phyloP scores from a whole-genome alignment of 2,797 vertebrate genomes.

The Iguana delicatissima region DNA sequence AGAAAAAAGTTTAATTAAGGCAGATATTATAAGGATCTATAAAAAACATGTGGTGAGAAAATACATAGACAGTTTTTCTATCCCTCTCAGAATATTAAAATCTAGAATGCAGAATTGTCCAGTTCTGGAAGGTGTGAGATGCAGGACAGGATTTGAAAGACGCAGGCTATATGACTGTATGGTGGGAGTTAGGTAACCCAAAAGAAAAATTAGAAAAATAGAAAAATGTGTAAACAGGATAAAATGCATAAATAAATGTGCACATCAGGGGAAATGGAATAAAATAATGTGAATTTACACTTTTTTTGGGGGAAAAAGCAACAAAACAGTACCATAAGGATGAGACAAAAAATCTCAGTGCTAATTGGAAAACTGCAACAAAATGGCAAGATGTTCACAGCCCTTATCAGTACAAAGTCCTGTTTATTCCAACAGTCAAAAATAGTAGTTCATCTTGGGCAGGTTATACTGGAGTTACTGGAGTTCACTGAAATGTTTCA shows the following conservation, averaged over 20 bases:
- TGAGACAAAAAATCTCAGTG: no score
- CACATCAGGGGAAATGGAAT: neutral
- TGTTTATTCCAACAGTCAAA: neutral
- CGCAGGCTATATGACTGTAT: neutral
- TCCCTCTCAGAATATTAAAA: neutral
- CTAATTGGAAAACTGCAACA: no score
- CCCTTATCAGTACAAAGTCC: neutral
- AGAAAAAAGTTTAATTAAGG: neutral
- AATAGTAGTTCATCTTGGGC: neutral
- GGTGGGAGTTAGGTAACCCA: neutral
- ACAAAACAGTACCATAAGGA: no score
- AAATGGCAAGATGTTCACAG: no score
- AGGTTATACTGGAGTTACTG: neutral
- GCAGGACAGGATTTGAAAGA: neutral
- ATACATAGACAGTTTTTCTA: neutral
- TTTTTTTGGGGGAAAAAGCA: no score
- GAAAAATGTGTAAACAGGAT: neutral
- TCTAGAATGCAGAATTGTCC: no score
- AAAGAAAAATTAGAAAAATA: neutral
- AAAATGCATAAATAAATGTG: neutral
- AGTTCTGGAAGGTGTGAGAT: no score
- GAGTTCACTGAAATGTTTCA: neutral
- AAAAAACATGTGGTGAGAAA: neutral
- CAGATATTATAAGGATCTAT: neutral
- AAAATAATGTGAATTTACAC: neutral